Base-by-base conservation (phyloP, 2,888 invertebrate species). In the Sepiola atlantica region DNA sequence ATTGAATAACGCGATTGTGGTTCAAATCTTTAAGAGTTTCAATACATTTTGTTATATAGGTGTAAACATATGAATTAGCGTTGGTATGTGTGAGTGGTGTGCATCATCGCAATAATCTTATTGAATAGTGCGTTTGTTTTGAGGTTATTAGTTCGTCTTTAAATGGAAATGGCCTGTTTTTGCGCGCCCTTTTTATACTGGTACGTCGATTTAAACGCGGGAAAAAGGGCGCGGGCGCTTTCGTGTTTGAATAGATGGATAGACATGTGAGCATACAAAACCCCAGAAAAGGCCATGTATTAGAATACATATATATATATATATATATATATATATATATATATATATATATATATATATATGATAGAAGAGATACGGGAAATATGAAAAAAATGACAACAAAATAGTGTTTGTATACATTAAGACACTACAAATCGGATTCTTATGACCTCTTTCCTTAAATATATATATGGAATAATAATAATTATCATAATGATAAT, bases 311-410 rank as follows among this genome's bases (percentile, higher is more conserved):
- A 57, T 57, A 20, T 6, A 57, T 57, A 20, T 24, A 57, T 57
- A 57, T 57, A 57, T 57, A 57, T 57, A 57, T 57, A 57, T 57
- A 57, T 57, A 57, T 57, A 57, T 57, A 57, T 57, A 57, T 57
- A 57, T 57, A 57, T 57, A 57, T 57, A 57, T 57, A 77, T 77
- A 77, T 77, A 77, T 77, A 77, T 77, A 77, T 77, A 77, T 77
- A n/a, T 77, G 32, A 24, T 6, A 28, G 10, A 24, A 24, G 10
- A 61, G 24, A 61, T 8, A 61, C 1, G 24, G 21, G 3, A 61
- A 61, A 10, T 61, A 28, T 24, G 3, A 61, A 20, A 61, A 24
- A 24, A 24, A 24, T 24, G 21, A 61, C 21, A 10, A 61, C 21
- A 28, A 61, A 24, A 24, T 57, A 57, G 28, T 77, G n/a, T 77